Evolutionary conservation across 2,888 invertebrate species (phyloP), one percentile per base, ranked within the genome.

Genomic region (Cyrtodaria siliqua): DNA sequence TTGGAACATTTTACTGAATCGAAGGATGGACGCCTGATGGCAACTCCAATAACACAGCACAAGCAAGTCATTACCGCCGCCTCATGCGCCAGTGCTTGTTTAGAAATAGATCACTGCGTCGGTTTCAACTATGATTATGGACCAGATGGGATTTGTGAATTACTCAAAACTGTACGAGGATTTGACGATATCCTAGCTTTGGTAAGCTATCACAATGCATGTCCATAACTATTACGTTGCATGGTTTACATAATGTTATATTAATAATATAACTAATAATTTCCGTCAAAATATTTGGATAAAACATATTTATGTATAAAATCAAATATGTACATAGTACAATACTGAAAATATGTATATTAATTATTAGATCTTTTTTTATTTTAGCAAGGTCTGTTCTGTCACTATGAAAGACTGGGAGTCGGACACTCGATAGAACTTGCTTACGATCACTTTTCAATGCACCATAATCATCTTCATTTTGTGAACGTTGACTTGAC

Each of bases 41-140:
- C 44, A 44, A 18, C 44, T 9, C 47, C 47, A 18, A 4, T 47
- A 4, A 9, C 47, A 18, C 3, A 3, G 16, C 47, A 47, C 2
- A 12, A 16, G 18, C 49, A 52, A 3, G 49, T 78, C 8, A 40
- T 62, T 3, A 70, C 74, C 23, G 72, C 75, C 8, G 77, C 70
- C 2, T 68, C 64, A 4, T 89, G 89, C 75, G 86, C 86, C 14
- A 59, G 68, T 27, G 18, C 69, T 12, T 89, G 89, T 68, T 33
- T 80, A 16, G 33, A 56, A 2, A 40, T 76, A 29, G 68, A 64
- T 2, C 71, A 70, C n/a, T 89, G 89, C 59, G 67, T 84, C 49
- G 86, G 87, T 56, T 83, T 89, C 55, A 89, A 89, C 76, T 89
- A 80, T 60, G 84, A 89, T 74, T 83, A 72, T 49, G 77, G 84